phyloP scores from a whole-genome alignment of 2,888 invertebrate species.

The Marasmarcha lunaedactyla region DNA sequence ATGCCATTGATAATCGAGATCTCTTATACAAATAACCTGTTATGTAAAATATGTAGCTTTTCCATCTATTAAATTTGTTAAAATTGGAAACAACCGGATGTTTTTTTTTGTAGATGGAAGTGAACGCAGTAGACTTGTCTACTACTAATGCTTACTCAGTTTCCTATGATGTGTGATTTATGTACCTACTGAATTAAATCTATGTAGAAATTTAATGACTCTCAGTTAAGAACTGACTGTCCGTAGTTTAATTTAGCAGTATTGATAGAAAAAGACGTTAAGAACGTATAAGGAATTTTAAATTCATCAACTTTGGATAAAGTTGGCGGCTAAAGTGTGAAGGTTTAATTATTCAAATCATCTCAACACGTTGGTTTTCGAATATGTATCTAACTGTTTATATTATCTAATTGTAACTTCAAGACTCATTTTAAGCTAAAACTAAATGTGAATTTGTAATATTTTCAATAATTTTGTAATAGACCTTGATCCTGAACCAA shows the following conservation, averaged over 20 bases:
- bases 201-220: conserved; percentile 32
- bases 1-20: background rate
- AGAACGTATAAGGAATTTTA: conserved; percentile 52
- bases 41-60: background rate
- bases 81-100: too few species aligned
- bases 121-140: background rate
- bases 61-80: background rate
- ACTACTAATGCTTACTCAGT: background rate
- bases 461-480: conserved; percentile 67
- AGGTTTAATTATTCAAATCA: conserved; percentile 53
- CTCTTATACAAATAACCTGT: too few species aligned
- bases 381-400: conserved; percentile 26
- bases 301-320: conserved; percentile 35
- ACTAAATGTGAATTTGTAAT: conserved; percentile 64
- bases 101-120: too few species aligned
- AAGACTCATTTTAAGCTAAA: conserved; percentile 59
- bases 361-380: conserved; percentile 26
- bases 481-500: conserved; percentile 60
- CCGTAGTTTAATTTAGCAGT: conserved; percentile 37
- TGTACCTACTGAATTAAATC: conserved; percentile 10
- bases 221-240: conserved; percentile 47
- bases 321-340: conserved; percentile 20
- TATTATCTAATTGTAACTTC: conserved; percentile 20
- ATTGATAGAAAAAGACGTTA: conserved; percentile 38
- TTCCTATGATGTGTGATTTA: background rate